Conservation (phyloP, 2,888 invertebrate species). For the Drosophila recens region DNA sequence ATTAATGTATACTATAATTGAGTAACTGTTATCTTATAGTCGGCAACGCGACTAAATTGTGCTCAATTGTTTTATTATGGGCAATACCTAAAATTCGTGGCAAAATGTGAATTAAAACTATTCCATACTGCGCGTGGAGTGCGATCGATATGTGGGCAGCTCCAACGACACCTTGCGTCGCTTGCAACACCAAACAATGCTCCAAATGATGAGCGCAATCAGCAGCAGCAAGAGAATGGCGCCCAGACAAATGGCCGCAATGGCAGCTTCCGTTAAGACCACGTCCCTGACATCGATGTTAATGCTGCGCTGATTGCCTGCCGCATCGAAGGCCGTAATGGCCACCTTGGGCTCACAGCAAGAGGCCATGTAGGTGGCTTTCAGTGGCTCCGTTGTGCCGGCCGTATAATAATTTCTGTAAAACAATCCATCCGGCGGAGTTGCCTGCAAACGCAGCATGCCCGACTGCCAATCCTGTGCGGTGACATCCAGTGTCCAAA, state of each 20-base stretch:
- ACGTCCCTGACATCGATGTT: slow-evolving; percentile 87
- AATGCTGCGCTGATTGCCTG: slow-evolving; percentile 88
- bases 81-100: slow-evolving; percentile 20
- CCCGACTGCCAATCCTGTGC: slow-evolving; percentile 89
- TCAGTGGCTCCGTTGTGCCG: slow-evolving; percentile 89
- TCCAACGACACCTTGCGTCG: slow-evolving; percentile 87
- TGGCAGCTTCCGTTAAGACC: slow-evolving; percentile 85
- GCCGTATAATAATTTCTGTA: slow-evolving; percentile 88
- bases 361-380: slow-evolving; percentile 89
- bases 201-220: slow-evolving; percentile 87
- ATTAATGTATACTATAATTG: too few species aligned
- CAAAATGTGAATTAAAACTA: slow-evolving; percentile 48
- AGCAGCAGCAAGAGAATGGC: slow-evolving; percentile 88
- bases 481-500: slow-evolving; percentile 90
- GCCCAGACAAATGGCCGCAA: slow-evolving; percentile 90
- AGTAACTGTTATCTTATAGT: neutral
- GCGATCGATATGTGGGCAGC: slow-evolving; percentile 87
- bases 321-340: slow-evolving; percentile 89
- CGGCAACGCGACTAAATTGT: neutral
- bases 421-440: slow-evolving; percentile 87
- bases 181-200: slow-evolving; percentile 88
- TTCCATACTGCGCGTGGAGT: slow-evolving; percentile 82
- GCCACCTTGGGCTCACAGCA: slow-evolving; percentile 90
- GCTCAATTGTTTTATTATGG: slow-evolving; percentile 1
- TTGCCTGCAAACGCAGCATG: slow-evolving; percentile 87